Conservation (phyloP, 2,113 vertebrate genomes). For the Lethenteron reissneri region DNA sequence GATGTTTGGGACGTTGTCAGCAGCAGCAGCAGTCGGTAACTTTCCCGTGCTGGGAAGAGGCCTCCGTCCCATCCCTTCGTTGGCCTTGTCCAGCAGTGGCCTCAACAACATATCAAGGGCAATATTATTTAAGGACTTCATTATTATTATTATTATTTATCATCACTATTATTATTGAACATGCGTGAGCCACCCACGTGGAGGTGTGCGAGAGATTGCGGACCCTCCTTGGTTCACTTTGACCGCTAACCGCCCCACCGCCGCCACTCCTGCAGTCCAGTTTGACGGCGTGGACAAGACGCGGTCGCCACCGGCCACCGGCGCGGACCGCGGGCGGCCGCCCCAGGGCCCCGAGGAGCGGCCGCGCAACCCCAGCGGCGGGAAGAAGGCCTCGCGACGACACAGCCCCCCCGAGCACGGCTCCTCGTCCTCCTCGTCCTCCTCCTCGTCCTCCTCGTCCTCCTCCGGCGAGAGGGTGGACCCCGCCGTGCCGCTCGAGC, state of each 20-base stretch:
- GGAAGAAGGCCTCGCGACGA: background rate
- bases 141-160: too few relatives aligned
- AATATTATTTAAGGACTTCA: too few relatives aligned
- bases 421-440: too few relatives aligned
- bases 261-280: background rate
- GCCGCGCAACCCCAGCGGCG: conserved; percentile 2
- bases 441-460: background rate
- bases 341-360: background rate
- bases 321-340: background rate
- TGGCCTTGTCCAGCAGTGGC: too few relatives aligned
- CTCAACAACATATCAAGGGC: too few relatives aligned
- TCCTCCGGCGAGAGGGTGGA: conserved; percentile 1
- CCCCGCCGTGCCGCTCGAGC: background rate
- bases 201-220: too few relatives aligned
- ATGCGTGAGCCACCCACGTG: too few relatives aligned
- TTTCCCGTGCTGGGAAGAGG: too few relatives aligned
- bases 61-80: too few relatives aligned
- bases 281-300: background rate
- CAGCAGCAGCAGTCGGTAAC: too few relatives aligned
- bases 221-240: background rate
- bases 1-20: too few relatives aligned
- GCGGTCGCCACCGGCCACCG: background rate
- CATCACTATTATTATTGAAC: too few relatives aligned
- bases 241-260: background rate
- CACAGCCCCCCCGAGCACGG: background rate